Evolutionary conservation across 2,113 vertebrate genomes (phyloP).

Genomic region (Carassius carassius): DNA sequence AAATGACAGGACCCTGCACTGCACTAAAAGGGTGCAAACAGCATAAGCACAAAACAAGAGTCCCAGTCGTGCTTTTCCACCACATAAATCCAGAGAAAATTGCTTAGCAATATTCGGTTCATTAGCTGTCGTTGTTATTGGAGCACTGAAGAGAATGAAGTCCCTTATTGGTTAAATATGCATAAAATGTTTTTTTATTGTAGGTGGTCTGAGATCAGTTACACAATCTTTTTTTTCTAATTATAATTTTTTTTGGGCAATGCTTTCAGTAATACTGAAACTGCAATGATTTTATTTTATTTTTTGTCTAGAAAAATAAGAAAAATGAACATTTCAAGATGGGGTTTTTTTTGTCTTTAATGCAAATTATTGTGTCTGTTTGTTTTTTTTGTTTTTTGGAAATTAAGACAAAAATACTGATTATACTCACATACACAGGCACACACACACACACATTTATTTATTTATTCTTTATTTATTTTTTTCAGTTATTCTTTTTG

Average conservation of each 20-base stretch:
- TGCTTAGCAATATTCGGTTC: conserved; percentile 6
- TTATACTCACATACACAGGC: background rate
- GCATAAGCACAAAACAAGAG: conserved; percentile 2
- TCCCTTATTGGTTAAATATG: background rate
- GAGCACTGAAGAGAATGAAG: conserved; percentile 1
- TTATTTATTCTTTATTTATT: background rate
- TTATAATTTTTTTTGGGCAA: background rate
- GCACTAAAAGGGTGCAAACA: conserved; percentile 15
- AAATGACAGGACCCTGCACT: background rate
- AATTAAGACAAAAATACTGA: background rate
- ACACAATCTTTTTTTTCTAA: background rate
- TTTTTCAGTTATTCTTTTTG: background rate
- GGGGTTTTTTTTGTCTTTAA: too few species aligned
- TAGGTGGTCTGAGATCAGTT: background rate
- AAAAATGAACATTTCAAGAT: background rate
- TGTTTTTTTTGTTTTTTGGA: background rate
- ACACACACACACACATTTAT: too few species aligned
- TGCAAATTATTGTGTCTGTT: too few species aligned
- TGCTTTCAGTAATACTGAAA: background rate
- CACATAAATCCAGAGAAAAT: conserved; percentile 26
- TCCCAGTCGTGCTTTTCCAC: conserved; percentile 13
- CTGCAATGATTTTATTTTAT: background rate
- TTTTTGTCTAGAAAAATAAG: background rate
- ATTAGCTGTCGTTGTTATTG: conserved; percentile 26
- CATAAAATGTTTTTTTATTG: conserved; percentile 12